Base-by-base conservation (phyloP, 1,140 invertebrate genomes). In the Trichonephila clavata region DNA sequence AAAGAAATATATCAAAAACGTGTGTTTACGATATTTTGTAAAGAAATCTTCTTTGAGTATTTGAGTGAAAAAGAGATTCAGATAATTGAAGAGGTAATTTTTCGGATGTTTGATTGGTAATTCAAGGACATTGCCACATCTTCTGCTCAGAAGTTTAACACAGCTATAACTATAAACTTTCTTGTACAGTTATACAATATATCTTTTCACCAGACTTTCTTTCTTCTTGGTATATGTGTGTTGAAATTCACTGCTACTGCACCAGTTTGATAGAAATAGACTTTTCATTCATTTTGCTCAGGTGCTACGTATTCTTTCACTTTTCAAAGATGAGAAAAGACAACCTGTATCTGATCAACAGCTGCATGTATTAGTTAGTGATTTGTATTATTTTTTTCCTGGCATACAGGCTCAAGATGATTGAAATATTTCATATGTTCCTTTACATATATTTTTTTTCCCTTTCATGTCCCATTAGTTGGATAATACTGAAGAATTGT, bases 341-440 rank as follows among this genome's bases (percentile, higher is more conserved):
- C 27, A 77, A 32, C 18, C 32, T 77, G 24, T 77, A 27, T 18
- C 71, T 77, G 24, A 32, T 32, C 71, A 18, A 32, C 14, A 18
- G 27, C 32, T 77, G 71, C 71, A 77, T 77, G 71, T 77, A 77
- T 77, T 77, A 77, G 71, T 77, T 77, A 77, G 71, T 20, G 71
- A 18, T 77, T 77, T 77, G 16, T 18, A 77, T 77, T 77, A 39
- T 39, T 39, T 6, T 77, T 77, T 50, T 77, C 27, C 32, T 77
- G 27, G 39, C 71, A 77, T 6, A 39, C 32, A 77, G 32, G 71
- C 71, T 77, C 71, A 77, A 77, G 71, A 13, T 77, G 18, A 7
- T 63, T 63, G 61, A 63, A 63, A 20, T 18, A 21, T 63, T 77
- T 77, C 71, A 39, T 77, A 32, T 20, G 50, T 59, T 84, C 21